Evolutionary conservation across 2,888 invertebrate genomes (phyloP).

Genomic region (Apamea epomidion): DNA sequence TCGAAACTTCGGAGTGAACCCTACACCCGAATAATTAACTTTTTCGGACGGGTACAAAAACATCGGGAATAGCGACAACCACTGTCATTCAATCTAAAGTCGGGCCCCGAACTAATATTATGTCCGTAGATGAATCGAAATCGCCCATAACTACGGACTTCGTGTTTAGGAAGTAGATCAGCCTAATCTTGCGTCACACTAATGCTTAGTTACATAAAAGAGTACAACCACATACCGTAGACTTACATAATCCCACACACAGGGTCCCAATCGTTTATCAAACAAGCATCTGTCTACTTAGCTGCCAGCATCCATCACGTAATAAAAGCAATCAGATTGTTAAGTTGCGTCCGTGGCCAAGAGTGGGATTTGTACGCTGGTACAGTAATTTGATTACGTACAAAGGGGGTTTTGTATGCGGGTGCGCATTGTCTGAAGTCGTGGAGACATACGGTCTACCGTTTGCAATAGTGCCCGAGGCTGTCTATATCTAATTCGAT

Average conservation of each 20-base stretch:
- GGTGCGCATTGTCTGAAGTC: constrained; percentile 58
- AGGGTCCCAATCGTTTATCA: constrained; percentile 45
- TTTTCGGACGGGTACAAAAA: neutral
- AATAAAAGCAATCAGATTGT: constrained; percentile 69
- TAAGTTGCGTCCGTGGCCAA: constrained; percentile 49
- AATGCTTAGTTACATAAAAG: constrained; percentile 31
- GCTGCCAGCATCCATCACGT: constrained; percentile 68
- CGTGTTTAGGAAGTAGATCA: neutral
- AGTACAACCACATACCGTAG: constrained; percentile 17
- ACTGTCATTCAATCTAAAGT: neutral
- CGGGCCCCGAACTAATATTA: no score
- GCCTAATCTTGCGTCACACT: constrained; percentile 27
- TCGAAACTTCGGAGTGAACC: neutral
- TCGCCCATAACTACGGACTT: neutral
- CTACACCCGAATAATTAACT: neutral
- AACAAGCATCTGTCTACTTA: constrained; percentile 49
- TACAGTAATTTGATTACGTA: constrained; percentile 73
- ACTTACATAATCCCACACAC: constrained; percentile 39
- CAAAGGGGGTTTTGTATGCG: constrained; percentile 70
- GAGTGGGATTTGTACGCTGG: constrained; percentile 47
- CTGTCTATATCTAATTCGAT: constrained; percentile 46
- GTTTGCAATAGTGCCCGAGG: constrained; percentile 49
- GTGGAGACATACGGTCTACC: constrained; percentile 45
- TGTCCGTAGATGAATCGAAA: no score
- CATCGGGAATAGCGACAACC: neutral